Conservation (phyloP, 2,797 vertebrate species). For the Urophycis tenuis region DNA sequence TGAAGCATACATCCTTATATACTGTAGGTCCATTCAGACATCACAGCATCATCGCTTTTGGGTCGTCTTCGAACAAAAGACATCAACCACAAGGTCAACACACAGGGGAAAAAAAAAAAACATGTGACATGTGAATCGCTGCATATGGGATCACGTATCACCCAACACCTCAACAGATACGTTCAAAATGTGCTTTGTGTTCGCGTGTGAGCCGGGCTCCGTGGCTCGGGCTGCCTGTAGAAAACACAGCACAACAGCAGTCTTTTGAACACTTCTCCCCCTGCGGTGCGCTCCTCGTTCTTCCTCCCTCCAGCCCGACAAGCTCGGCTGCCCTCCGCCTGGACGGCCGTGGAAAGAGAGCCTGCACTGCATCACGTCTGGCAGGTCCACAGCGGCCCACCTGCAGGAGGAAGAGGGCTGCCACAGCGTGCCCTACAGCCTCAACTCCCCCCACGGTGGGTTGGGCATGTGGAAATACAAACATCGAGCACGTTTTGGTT, state of each 20-base stretch:
- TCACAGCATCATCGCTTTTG: not conserved
- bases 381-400: conserved; percentile 70
- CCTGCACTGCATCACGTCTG: conserved; percentile 48
- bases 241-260: not conserved
- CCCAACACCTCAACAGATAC: not conserved
- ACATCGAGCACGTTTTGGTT: too few species aligned
- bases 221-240: not conserved
- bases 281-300: not conserved
- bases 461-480: not conserved
- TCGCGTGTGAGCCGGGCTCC: too few species aligned
- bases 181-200: not conserved
- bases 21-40: not conserved
- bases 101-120: not conserved
- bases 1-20: too few species aligned
- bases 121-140: not conserved
- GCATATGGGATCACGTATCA: not conserved
- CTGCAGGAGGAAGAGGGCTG: conserved; percentile 71
- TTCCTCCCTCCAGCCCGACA: conserved; percentile 69
- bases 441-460: conserved; percentile 29
- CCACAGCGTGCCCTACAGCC: conserved; percentile 67
- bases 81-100: too few species aligned
- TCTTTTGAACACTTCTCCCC: not conserved
- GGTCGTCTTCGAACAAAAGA: not conserved
- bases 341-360: conserved; percentile 73
- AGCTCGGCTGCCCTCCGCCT: conserved; percentile 71